These are phyloP conservation scores for Drosophila maculinotata DNA, from an alignment of 2,888 invertebrate genomes.

Conservation along the genomic window DNA sequence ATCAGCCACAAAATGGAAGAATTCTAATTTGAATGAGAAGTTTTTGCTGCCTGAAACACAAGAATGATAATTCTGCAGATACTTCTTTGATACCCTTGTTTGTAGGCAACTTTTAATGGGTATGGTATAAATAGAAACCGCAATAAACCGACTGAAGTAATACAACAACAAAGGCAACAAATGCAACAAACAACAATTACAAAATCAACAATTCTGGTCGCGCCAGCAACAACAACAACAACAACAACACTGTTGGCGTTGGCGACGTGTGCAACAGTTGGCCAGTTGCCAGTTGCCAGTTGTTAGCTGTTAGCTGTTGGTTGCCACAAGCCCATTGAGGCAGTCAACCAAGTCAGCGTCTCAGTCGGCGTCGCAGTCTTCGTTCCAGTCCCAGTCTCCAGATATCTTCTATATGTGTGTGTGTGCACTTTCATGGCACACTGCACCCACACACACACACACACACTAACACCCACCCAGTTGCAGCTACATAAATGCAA, in stretches of 20 bases:
- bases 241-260: constrained; percentile 18
- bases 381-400: constrained; percentile 35
- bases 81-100: too few species aligned
- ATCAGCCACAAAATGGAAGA: too few species aligned
- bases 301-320: constrained; percentile 15
- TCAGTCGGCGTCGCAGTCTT: constrained; percentile 14
- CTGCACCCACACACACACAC: constrained; percentile 33
- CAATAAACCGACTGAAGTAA: too few species aligned
- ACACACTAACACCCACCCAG: constrained; percentile 19
- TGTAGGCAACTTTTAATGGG: too few species aligned
- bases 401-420: constrained; percentile 21
- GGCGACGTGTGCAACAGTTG: constrained; percentile 55
- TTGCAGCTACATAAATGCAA: too few species aligned
- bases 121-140: too few species aligned
- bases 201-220: constrained; percentile 76
- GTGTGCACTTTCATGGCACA: constrained; percentile 48
- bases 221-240: constrained; percentile 21
- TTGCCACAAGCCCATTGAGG: constrained; percentile 32
- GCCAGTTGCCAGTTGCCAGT: constrained; percentile 15
- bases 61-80: too few species aligned
- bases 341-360: constrained; percentile 41
- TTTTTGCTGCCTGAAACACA: too few species aligned
- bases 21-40: too few species aligned
- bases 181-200: constrained; percentile 71
- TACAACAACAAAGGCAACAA: constrained; percentile 41